These are phyloP conservation scores for Cacatua alba DNA, from an alignment of 2,113 vertebrate species.

Conservation along the genomic window DNA sequence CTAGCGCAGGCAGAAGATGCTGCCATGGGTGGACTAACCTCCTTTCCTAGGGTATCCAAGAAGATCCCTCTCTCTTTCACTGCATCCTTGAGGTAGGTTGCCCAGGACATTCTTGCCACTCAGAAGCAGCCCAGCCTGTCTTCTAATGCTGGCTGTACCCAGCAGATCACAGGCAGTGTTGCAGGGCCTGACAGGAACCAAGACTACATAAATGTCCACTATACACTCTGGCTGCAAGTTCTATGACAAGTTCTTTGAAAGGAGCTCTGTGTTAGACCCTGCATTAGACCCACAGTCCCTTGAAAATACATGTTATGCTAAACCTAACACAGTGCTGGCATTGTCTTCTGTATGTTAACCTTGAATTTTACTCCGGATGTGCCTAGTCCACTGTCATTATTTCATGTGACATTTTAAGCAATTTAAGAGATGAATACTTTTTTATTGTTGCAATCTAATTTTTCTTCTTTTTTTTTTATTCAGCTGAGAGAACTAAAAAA, in stretches of 20 bases:
- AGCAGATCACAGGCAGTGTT: neutral
- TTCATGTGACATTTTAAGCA: neutral
- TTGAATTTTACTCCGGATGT: neutral
- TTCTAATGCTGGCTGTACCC: neutral
- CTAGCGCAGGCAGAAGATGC: neutral
- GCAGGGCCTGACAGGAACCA: neutral
- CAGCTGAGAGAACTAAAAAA: neutral
- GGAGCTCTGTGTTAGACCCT: neutral
- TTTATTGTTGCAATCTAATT: neutral
- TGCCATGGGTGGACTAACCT: neutral
- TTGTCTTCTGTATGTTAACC: neutral
- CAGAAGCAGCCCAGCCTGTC: neutral
- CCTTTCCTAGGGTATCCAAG: neutral
- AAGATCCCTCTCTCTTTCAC: neutral
- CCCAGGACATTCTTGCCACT: neutral
- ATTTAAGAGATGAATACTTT: neutral
- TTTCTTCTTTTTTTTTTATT: neutral
- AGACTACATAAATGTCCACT: neutral
- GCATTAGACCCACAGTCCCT: neutral
- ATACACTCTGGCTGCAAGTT: rapidly evolving
- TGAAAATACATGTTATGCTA: neutral
- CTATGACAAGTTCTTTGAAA: neutral
- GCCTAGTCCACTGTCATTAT: neutral
- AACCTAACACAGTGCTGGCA: neutral
- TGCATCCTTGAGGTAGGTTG: neutral